Evolutionary conservation across 1,140 invertebrate genomes (phyloP).

Genomic region (Drosophila kurseongensis): DNA sequence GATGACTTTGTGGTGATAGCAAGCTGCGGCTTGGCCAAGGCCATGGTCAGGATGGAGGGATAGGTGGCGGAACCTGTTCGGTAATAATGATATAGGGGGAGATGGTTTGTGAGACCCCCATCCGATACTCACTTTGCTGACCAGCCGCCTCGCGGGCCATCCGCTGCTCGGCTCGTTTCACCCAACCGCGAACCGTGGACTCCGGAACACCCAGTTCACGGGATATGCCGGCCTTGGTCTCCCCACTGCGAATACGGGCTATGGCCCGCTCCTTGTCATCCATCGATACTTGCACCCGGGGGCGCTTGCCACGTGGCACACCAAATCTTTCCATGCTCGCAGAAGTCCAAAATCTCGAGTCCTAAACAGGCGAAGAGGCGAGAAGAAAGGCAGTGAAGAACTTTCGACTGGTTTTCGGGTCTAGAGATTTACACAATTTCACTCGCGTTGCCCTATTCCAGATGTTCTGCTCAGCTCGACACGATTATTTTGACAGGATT

Average conservation of each 20-base stretch:
- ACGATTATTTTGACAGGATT: conserved; percentile 39
- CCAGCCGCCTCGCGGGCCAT: conserved; percentile 37
- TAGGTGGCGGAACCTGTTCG: neutral
- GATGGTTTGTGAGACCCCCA: neutral
- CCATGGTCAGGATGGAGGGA: conserved; percentile 22
- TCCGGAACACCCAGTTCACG: conserved; percentile 69
- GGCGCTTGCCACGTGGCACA: conserved; percentile 67
- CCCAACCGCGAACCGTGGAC: conserved; percentile 73
- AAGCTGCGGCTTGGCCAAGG: conserved; percentile 23
- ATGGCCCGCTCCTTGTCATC: conserved; percentile 68
- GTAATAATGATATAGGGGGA: neutral
- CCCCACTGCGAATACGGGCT: conserved; percentile 62
- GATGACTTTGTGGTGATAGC: neutral
- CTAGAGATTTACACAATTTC: conserved; percentile 22
- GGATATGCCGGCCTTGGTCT: conserved; percentile 72
- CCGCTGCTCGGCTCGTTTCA: conserved; percentile 67
- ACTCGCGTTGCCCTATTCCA: conserved; percentile 25
- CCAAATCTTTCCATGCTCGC: conserved; percentile 44
- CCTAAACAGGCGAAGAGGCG: neutral
- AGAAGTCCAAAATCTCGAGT: neutral
- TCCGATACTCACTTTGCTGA: conserved; percentile 20
- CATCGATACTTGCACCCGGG: conserved; percentile 63
- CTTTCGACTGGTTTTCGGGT: conserved; percentile 24
- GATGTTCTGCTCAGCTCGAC: conserved; percentile 47
- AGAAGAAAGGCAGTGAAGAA: conserved; percentile 7